Evolutionary conservation across 1,140 invertebrate genomes (phyloP).

Genomic region (Holotrichia oblita): DNA sequence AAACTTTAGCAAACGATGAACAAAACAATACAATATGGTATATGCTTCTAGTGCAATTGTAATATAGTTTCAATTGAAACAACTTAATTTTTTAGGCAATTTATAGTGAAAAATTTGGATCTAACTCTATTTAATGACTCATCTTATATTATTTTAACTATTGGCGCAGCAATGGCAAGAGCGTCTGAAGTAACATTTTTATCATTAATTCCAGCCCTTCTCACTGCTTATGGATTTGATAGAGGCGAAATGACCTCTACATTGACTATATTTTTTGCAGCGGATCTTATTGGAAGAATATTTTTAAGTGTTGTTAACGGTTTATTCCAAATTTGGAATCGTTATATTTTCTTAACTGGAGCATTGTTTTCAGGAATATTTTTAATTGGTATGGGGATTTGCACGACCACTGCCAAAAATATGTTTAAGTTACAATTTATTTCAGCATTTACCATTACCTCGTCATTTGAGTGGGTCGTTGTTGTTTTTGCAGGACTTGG

Average conservation of each 20-base stretch:
- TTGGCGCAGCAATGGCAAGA: conserved; percentile 53
- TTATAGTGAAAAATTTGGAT: conserved; percentile 49
- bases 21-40: not conserved
- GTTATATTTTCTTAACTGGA: conserved; percentile 51
- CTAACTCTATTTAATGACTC: conserved; percentile 54
- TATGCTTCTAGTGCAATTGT: not conserved
- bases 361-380: conserved; percentile 50
- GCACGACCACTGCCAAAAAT: conserved; percentile 54
- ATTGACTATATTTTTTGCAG: conserved; percentile 51
- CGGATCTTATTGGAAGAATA: conserved; percentile 52
- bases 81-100: conserved; percentile 43
- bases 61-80: conserved; percentile 24
- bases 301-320: conserved; percentile 51
- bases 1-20: not conserved
- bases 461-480: conserved; percentile 22
- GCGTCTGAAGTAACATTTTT: conserved; percentile 55
- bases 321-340: conserved; percentile 48
- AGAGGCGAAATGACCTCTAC: conserved; percentile 50
- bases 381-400: conserved; percentile 49
- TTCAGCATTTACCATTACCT: conserved; percentile 30
- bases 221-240: conserved; percentile 51
- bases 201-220: conserved; percentile 52
- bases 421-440: not conserved
- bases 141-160: conserved; percentile 52
- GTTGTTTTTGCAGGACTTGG: conserved; percentile 2